phyloP scores from a whole-genome alignment of 2,888 invertebrate genomes.

The Boloria selene region DNA sequence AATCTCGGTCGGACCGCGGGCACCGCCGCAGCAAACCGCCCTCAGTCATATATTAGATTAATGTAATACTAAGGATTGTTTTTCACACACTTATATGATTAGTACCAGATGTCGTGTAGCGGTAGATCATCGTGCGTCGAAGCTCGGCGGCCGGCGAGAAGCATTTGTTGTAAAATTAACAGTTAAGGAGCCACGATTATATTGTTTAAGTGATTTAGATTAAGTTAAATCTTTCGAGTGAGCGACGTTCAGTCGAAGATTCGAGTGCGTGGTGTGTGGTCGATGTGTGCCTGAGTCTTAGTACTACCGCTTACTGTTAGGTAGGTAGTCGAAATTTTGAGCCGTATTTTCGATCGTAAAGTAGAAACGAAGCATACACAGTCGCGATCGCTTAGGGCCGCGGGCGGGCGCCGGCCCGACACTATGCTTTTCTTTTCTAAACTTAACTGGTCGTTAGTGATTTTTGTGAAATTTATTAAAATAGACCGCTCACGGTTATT shows the following conservation, averaged over 20 bases:
- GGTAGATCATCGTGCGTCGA: conserved; percentile 68
- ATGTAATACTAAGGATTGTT: conserved; percentile 66
- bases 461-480: conserved; percentile 79
- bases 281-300: conserved; percentile 79
- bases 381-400: conserved; percentile 65
- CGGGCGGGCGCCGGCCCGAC: conserved; percentile 45
- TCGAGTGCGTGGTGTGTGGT: conserved; percentile 79
- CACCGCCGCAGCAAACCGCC: conserved; percentile 56
- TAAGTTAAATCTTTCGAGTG: conserved; percentile 81
- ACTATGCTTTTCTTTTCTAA: conserved; percentile 76
- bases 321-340: conserved; percentile 82
- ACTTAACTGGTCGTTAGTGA: conserved; percentile 77
- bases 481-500: conserved; percentile 81
- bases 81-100: conserved; percentile 77
- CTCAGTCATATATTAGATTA: conserved; percentile 65
- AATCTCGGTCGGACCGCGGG: conserved; percentile 42
- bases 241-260: conserved; percentile 76
- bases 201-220: conserved; percentile 79
- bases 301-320: conserved; percentile 82
- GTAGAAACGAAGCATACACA: conserved; percentile 76
- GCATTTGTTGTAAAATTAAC: conserved; percentile 81
- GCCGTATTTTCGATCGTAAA: conserved; percentile 79
- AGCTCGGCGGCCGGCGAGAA: conserved; percentile 77
- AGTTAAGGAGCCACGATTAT: conserved; percentile 80
- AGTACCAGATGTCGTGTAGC: conserved; percentile 74